Conservation (phyloP, 1,140 invertebrate genomes). For the Grapholita molesta region DNA sequence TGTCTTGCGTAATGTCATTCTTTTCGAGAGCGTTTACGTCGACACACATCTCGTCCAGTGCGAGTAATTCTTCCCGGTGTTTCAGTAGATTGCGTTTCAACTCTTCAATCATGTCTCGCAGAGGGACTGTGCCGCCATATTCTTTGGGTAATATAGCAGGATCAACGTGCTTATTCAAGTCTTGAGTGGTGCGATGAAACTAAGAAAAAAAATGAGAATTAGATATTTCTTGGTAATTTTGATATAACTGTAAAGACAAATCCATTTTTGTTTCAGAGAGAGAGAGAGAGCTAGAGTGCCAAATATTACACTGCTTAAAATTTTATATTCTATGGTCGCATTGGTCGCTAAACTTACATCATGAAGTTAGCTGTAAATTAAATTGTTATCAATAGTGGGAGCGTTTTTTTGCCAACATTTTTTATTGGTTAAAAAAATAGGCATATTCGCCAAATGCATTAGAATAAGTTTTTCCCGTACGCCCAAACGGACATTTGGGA, state of each 20-base stretch:
- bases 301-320: no score
- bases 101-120: constrained; percentile 88
- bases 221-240: neutral
- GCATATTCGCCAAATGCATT: no score
- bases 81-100: constrained; percentile 83
- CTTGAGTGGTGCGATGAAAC: constrained; percentile 85
- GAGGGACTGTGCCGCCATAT: constrained; percentile 88
- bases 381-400: neutral
- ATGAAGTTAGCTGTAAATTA: constrained; percentile 4
- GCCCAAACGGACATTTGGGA: no score
- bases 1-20: constrained; percentile 81
- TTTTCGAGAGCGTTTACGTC: constrained; percentile 83
- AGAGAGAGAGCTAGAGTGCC: no score
- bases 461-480: no score
- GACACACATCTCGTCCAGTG: constrained; percentile 88
- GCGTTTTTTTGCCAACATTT: neutral
- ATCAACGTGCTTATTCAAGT: constrained; percentile 84
- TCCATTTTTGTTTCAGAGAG: no score
- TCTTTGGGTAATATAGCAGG: constrained; percentile 89
- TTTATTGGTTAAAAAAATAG: neutral
- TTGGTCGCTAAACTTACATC: neutral
- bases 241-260: no score
- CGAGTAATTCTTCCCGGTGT: constrained; percentile 82
- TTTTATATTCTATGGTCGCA: neutral
- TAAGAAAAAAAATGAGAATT: constrained; percentile 60